Base-by-base conservation (phyloP, 2,113 vertebrate genomes). In the Scomber japonicus region DNA sequence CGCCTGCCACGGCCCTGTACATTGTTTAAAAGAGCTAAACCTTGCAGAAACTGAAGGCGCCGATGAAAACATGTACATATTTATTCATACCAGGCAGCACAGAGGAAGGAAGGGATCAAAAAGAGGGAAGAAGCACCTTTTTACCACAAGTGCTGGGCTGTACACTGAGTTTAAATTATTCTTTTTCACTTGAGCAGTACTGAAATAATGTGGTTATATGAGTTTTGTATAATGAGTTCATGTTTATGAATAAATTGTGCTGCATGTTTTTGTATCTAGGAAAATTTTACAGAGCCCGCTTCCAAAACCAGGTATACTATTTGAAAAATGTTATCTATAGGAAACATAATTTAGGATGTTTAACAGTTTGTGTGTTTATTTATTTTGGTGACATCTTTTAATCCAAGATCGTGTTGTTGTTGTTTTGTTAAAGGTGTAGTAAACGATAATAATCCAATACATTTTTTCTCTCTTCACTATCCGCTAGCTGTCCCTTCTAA, bases 191-290 rank as follows among this genome's bases (percentile, higher is more conserved):
- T 44, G 51, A 63, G 78, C 46, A 35, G 24, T 10, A 11, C 70
- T 27, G 74, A 73, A 78, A 84, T 84, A 64, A 71, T 73, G 67
- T 49, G 48, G 46, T 71, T 54, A 16, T 67, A 60, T 68, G 48
- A 78, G 68, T 57, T 17, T 66, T 65, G 62, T 56, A 73, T 75
- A 88, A 87, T 85, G 77, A 90, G 80, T 73, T 81, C 64, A 82
- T 79, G 85, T 35, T 79, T 79, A 61, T 80, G 73, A 86, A 85
- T 86, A 77, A 30, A 78, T 78, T 80, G 51, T 35, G 40, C 49
- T 19, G 54, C 44, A 24, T 24, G 46, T 70, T 83, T 74, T 24
- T 62, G 24, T 66, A 6, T 50, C 73, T 19, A 50, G 60, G 30
- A 31, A 40, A 17, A 79, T 68, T 8, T 8, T 65, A 46, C 13